Evolutionary conservation across 23 tunicate genomes (phyloP), one percentile per base, ranked within the genome.

Genomic region (Ciona savignyi): DNA sequence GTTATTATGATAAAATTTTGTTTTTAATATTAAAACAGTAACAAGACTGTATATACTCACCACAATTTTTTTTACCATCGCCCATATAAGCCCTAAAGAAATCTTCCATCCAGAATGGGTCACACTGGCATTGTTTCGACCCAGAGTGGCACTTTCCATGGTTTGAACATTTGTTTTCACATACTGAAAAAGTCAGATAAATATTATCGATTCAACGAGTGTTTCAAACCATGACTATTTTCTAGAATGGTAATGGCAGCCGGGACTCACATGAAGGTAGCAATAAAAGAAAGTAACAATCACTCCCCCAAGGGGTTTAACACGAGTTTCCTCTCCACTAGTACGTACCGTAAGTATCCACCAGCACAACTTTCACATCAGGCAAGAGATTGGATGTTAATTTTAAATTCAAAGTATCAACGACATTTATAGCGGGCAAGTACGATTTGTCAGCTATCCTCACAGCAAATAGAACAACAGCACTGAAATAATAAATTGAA

Each of bases 91-190:
- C 78, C 9, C 97, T 63, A 83, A 91, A 62, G 61, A 91, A 91
- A 69, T 91, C 84, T 66, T 91, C 82, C 97, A 94, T 94, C 99
- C 99, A 94, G 34, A 94, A 94, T 34, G 64, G 34, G 65, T 94
- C 99, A 70, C 99, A 94, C 62, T 87, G 82, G 73, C 99, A 94
- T 48, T 90, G 72, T 51, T 94, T 87, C 0, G 93, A 80, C 21
- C 86, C 90, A 20, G 80, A 71, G 60, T 76, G 86, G 64, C 99
- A 94, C 67, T 51, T 83, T 28, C 99, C 99, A 61, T 87, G 99
- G 1, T 93, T 94, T 29, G 86, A 82, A 62, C 99, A 94, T 6
- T 70, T 49, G 80, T 87, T 86, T 51, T 82, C 77, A 61, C 99
- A 94, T 51, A 84, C 95, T 91, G 70, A 26, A 49, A 33, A 63